Base-by-base conservation (phyloP, 2,113 vertebrate genomes). In the Zosterops pallidus region DNA sequence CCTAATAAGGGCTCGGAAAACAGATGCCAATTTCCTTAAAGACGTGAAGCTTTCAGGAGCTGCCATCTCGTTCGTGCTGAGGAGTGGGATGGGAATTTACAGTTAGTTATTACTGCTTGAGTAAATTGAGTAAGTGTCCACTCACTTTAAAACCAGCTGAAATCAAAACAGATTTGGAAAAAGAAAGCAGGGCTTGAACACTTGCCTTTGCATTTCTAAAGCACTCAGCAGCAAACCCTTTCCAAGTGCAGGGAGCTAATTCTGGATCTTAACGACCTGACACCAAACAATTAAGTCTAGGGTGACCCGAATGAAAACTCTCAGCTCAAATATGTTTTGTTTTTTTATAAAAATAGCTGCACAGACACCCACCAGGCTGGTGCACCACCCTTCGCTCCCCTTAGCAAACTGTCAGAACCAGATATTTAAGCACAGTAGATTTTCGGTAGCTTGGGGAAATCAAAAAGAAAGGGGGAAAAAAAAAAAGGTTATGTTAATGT, bases 401-500 rank as follows among this genome's bases (percentile, higher is more conserved):
- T 74, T 39, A 50, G 62, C 68, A 78, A 90, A 95, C 59, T 59
- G 86, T 90, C 83, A 94, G 90, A 94, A 76, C 52, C 55, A 93
- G 83, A 50, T 35, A 85, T 78, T 93, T 85, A 72, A 93, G 52
- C 56, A 67, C 42, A 28, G 89, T 35, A 89, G 77, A 47, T 78
- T 96, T 92, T 94, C 26, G 1, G 87, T 37, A 96, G 96, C 93
- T 94, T 50, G 70, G 39, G 63, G 46, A 94, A 94, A 93, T 41
- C 33, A 52, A 62, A 75, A 70, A 53, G 63, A 52, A 72, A 56
- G 56, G 13, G 8, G 2, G 5, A 7, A 11, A 50, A 60, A 55
- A 41, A 44, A 35, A 72, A 75, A 19, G 83, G 70, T 78, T 93
- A 95, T 88, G 95, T 88, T 96, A 97, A 97, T 96, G 86, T 55